These are phyloP conservation scores for Cercopithecus diana DNA, from an alignment of 2,797 vertebrate species.

Conservation along the genomic window DNA sequence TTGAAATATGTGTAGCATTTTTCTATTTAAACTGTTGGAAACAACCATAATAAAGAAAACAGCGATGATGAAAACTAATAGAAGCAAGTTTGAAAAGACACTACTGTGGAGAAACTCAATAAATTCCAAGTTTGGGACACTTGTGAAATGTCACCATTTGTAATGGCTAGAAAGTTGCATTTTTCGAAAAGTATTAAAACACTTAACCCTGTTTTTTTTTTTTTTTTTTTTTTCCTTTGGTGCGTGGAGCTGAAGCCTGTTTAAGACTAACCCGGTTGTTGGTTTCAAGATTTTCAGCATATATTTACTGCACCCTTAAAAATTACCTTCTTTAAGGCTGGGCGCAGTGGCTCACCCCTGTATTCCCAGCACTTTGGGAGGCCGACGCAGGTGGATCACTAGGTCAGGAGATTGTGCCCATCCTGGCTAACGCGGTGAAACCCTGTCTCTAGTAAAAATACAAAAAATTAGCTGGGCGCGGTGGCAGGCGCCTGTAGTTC, in stretches of 20 bases:
- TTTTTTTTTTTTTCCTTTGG: neutral
- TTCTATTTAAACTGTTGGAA: neutral
- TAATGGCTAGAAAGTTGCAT: neutral
- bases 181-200: constrained; percentile 31
- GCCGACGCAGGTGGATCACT: too few species aligned
- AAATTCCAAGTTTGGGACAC: neutral
- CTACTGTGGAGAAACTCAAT: neutral
- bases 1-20: neutral
- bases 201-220: neutral
- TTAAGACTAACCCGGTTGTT: constrained; percentile 60
- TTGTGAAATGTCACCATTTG: constrained; percentile 40
- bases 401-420: too few species aligned
- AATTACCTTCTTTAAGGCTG: neutral
- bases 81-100: neutral
- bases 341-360: too few species aligned
- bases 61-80: neutral
- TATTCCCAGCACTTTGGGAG: too few species aligned
- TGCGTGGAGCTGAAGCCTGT: neutral
- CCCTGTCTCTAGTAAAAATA: too few species aligned
- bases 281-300: constrained; percentile 34
- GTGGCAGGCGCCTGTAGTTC: too few species aligned
- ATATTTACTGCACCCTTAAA: constrained; percentile 32
- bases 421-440: too few species aligned
- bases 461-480: too few species aligned
- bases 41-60: neutral